Conservation (phyloP, 2,888 invertebrate species). For the Catocala sponsa region DNA sequence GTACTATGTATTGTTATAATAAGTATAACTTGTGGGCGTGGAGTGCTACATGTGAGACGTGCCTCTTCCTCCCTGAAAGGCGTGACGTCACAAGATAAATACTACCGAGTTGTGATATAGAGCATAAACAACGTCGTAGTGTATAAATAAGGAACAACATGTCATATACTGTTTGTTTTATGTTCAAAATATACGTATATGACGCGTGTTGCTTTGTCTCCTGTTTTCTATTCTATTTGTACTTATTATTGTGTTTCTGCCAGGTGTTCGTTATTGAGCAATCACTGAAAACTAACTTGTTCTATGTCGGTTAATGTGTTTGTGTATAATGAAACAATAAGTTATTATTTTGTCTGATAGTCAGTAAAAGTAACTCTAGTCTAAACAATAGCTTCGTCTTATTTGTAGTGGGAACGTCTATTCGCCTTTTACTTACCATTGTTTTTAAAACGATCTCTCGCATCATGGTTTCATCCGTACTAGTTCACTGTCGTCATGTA, state of each 20-base stretch:
- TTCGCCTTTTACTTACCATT: slow-evolving; percentile 77
- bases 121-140: slow-evolving; percentile 12
- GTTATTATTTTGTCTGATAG: slow-evolving; percentile 57
- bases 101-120: slow-evolving; percentile 9
- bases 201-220: slow-evolving; percentile 3
- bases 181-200: slow-evolving; percentile 6
- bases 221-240: slow-evolving; percentile 5
- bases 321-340: slow-evolving; percentile 60
- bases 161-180: slow-evolving; percentile 9
- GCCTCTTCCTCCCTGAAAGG: slow-evolving; percentile 7
- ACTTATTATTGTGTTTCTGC: slow-evolving; percentile 1
- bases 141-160: slow-evolving; percentile 9
- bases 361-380: slow-evolving; percentile 73
- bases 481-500: slow-evolving; percentile 39
- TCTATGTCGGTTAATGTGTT: slow-evolving; percentile 50
- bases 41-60: slow-evolving; percentile 1
- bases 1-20: background rate
- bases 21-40: slow-evolving; percentile 6
- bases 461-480: slow-evolving; percentile 49
- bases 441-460: slow-evolving; percentile 60
- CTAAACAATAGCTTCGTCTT: slow-evolving; percentile 66
- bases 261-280: slow-evolving; percentile 12
- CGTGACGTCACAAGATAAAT: slow-evolving; percentile 18
- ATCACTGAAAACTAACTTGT: slow-evolving; percentile 1
- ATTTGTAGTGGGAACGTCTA: slow-evolving; percentile 71